Evolutionary conservation across 2,888 invertebrate species (phyloP).

Genomic region (Cremastinae sp.): DNA sequence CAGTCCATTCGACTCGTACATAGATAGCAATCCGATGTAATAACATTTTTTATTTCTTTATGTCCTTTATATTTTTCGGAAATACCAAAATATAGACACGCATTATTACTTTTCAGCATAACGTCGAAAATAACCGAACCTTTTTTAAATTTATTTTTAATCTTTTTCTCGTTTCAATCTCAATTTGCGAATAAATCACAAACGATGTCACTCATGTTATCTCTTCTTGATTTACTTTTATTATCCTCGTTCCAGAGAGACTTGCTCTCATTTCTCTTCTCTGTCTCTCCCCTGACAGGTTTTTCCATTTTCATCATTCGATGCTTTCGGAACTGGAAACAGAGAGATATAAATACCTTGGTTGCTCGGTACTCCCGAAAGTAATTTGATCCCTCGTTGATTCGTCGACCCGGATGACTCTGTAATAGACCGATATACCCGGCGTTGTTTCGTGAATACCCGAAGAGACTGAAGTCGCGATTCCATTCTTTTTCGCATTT

Average conservation of each 20-base stretch:
- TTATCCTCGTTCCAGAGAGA: not conserved
- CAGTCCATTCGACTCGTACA: slow-evolving; percentile 35
- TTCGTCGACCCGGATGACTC: slow-evolving; percentile 50
- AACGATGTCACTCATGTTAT: slow-evolving; percentile 37
- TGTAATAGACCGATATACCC: slow-evolving; percentile 61
- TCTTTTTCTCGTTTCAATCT: slow-evolving; percentile 45
- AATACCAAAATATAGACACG: slow-evolving; percentile 46
- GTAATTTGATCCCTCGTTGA: slow-evolving; percentile 35
- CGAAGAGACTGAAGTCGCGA: slow-evolving; percentile 67
- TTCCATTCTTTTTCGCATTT: slow-evolving; percentile 60
- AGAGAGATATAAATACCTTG: slow-evolving; percentile 64
- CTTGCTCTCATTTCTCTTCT: slow-evolving; percentile 5
- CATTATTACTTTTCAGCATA: slow-evolving; percentile 41
- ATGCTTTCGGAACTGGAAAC: slow-evolving; percentile 1
- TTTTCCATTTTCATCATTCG: not conserved
- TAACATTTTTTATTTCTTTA: slow-evolving; percentile 2
- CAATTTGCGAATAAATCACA: slow-evolving; percentile 50
- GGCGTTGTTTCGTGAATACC: slow-evolving; percentile 36
- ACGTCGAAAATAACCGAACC: slow-evolving; percentile 25
- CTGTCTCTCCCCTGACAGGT: not conserved
- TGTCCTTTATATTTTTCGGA: slow-evolving; percentile 34
- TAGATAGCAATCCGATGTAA: slow-evolving; percentile 17
- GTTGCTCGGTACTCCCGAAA: slow-evolving; percentile 56
- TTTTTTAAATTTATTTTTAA: slow-evolving; percentile 57
- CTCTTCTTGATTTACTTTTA: slow-evolving; percentile 13